Evolutionary conservation across 2,113 vertebrate species (phyloP).

Genomic region (Festucalex cinctus): DNA sequence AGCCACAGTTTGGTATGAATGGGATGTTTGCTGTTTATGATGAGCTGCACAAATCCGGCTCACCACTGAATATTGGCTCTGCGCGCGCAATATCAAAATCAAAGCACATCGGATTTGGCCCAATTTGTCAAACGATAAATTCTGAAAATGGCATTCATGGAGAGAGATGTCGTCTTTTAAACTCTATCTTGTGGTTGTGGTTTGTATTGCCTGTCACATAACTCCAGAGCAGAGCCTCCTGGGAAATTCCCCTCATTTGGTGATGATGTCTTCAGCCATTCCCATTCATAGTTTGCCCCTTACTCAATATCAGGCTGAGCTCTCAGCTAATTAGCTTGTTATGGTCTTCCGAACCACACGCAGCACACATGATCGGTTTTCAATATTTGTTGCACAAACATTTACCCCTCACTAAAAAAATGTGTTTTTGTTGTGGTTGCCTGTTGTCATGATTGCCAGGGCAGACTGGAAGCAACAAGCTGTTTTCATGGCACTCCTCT

Average conservation of each 20-base stretch:
- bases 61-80: conserved; percentile 22
- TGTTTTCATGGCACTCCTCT: background rate
- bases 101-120: conserved; percentile 25
- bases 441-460: conserved; percentile 29
- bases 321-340: conserved; percentile 60
- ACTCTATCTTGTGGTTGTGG: conserved; percentile 40
- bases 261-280: conserved; percentile 48
- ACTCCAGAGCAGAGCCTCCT: conserved; percentile 30
- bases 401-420: conserved; percentile 54
- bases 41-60: conserved; percentile 28
- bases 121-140: conserved; percentile 32
- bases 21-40: conserved; percentile 25
- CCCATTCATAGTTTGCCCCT: conserved; percentile 53
- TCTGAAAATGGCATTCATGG: conserved; percentile 42
- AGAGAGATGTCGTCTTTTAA: conserved; percentile 25
- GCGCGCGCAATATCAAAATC: conserved; percentile 34
- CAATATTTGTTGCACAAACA: conserved; percentile 60
- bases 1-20: conserved; percentile 22
- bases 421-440: background rate
- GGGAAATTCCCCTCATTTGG: conserved; percentile 44
- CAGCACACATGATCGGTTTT: conserved; percentile 54
- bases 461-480: conserved; percentile 17
- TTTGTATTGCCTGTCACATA: conserved; percentile 49
- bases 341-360: conserved; percentile 48
- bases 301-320: conserved; percentile 45